Evolutionary conservation across 2,113 vertebrate species (phyloP), one percentile per base, ranked within the genome.

Genomic region (Felis chaus): DNA sequence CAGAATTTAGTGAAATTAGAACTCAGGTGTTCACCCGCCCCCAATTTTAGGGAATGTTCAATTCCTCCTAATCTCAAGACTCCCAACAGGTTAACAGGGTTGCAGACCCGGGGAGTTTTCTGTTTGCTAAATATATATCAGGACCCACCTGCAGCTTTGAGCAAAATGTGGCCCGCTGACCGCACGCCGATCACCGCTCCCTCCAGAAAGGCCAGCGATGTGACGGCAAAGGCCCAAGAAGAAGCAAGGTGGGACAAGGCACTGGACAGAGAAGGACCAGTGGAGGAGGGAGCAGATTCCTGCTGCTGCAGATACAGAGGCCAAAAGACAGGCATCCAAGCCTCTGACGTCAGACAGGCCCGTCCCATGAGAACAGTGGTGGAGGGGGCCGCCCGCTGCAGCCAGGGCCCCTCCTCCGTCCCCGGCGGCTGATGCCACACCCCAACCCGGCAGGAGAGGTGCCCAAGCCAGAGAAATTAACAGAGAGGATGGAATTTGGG

Each of bases 11-110:
- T 36, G 50, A 27, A 65, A 50, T 31, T 15, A 6, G 5, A 48
- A 45, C n/a, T 66, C 50, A 31, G 29, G 33, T 1, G 7, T 36
- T 48, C 15, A 2, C 21, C 12, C 3, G 0, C n/a, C 21, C 13
- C 6, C 8, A 33, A 39, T 31, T 5, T 36, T 4, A n/a, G n/a
- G 90, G 29, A 71, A 50, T 5, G 7, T 13, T 39, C 48, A 3
- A 5, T 50, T 68, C 85, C 65, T 68, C 80, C 71, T 45, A 36
- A 41, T 82, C 50, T 33, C 3, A 2, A 25, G n/a, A 55, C 0
- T 27, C 3, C 3, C 41, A 29, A 15, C 1, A n/a, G 27, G 48
- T 19, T 0, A 19, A 21, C 31, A 53, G 14, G 25, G 41, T 1
- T 11, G n/a, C 1, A 7, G 66, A 53, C 45, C 53, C 11, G 7